Evolutionary conservation across 2,888 invertebrate species (phyloP).

Genomic region (Aspidiotus rigidus): DNA sequence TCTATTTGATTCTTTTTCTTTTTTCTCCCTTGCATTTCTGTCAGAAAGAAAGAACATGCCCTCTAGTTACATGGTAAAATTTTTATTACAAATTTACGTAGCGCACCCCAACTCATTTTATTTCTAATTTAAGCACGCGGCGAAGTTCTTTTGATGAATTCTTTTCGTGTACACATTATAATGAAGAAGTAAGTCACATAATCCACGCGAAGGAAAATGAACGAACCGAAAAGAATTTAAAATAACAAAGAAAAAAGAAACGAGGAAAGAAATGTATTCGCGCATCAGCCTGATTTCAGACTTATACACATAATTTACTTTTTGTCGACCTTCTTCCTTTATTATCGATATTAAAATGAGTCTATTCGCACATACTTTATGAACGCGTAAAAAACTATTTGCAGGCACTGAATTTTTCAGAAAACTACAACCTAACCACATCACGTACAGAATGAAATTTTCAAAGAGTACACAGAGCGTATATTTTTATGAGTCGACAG

Average conservation of each 20-base stretch:
- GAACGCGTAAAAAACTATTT: no score
- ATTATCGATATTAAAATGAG: no score
- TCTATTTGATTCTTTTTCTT: not conserved
- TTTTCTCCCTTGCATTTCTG: not conserved
- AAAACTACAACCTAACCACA: no score
- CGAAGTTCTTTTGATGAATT: slow-evolving; percentile 31
- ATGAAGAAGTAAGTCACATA: no score
- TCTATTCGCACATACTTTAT: no score
- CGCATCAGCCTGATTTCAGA: not conserved
- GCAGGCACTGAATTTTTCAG: no score
- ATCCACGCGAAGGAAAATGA: no score
- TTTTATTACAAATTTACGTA: slow-evolving; percentile 30
- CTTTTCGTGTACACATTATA: slow-evolving; percentile 4
- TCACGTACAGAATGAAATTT: no score
- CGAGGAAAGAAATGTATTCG: not conserved
- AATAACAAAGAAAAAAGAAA: not conserved
- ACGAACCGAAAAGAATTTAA: no score
- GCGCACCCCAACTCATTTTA: not conserved
- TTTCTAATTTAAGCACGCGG: slow-evolving; percentile 19
- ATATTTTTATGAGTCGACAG: no score
- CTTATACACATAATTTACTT: not conserved
- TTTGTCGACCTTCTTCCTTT: no score
- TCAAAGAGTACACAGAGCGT: no score
- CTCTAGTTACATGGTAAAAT: slow-evolving; percentile 25
- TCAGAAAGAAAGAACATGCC: slow-evolving; percentile 23